Base-by-base conservation (phyloP, 2,888 invertebrate species). In the Diploptera punctata region DNA sequence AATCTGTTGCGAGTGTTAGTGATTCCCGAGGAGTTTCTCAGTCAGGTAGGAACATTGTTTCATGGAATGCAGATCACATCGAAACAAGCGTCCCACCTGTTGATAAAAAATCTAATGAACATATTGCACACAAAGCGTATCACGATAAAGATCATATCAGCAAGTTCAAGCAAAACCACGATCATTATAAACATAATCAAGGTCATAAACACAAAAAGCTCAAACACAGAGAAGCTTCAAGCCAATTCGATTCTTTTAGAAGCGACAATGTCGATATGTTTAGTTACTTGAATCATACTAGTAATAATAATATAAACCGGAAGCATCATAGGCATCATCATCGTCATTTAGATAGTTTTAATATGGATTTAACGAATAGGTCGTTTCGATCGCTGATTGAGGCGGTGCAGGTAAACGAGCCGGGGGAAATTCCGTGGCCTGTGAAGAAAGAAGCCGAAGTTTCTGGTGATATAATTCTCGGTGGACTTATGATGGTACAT, bases 401-500 rank as follows among this genome's bases (percentile, higher is more conserved):
- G 26, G 43, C 52, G 5, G 3, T 47, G 0, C 29, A 16, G 4
- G 3, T 16, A 9, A 5, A 9, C 7, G 65, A 65, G n/a, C 1
- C n/a, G 3, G 44, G 43, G 9, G 47, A 21, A 21, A 26, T 49
- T 4, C 67, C 38, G 19, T 94, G 94, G 95, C 95, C 95, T 0
- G 91, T 94, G 4, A 95, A 95, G 79, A 89, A 92, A 79, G 93
- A 95, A 78, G 94, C 95, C 0, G 90, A 93, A 3, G 90, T 97
- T 60, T 94, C 95, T 80, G 97, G 97, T 0, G 93, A 97, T 80
- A 86, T 97, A 57, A 89, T 95, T 10, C 86, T 97, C 1, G 97
- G 97, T 4, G 97, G 96, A 0, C 84, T 97, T 60, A 97, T 97
- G 94, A 97, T 97, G 94, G 92, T 97, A 0, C 97, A 97, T 81